Evolutionary conservation across 2,888 invertebrate species (phyloP), one percentile per base, ranked within the genome.

Genomic region (Polydesmus complanatus): DNA sequence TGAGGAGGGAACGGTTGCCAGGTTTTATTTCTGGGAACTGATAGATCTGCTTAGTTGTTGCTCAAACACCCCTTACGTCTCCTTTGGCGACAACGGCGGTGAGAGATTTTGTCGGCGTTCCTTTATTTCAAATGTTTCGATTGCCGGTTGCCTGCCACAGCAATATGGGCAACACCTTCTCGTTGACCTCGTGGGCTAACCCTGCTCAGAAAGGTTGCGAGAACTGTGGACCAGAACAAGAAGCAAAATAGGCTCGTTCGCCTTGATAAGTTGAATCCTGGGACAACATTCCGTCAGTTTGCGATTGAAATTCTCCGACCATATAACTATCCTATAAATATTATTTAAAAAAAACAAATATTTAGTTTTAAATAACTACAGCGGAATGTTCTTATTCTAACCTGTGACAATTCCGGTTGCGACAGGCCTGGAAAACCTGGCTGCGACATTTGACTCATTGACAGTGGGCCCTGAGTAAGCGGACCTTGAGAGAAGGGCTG

Each of bases 281-380:
- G 56, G 94, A 95, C 69, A 95, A 79, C 70, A 95, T 81, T 61
- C 90, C 92, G 74, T 95, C 95, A 79, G 92, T 89, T 78, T 95
- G 94, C 58, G 93, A 93, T 71, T 88, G 88, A 74, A 87, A 87
- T 74, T 90, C 90, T 48, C 81, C 81, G 58, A 85, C 83, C 74
- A 87, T 82, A 72, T 85, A 83, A 63, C 87, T 87, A 75, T 91
- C 90, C 78, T 89, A 85, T 67, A 83, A 83, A 67, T 14, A 53
- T 5, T 8, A 58, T 18, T 5, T 49, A 52, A 19, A 3, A 25
- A 52, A 8, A 83, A 77, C 48, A 64, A 62, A 64, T 26, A 8
- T n/a, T n/a, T n/a, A n/a, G n/a, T n/a, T n/a, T n/a, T n/a, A n/a
- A n/a, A n/a, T n/a, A n/a, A n/a, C n/a, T n/a, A n/a, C n/a, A n/a